Conservation (phyloP, 2,888 invertebrate species). For the Chrysotoxum bicinctum region DNA sequence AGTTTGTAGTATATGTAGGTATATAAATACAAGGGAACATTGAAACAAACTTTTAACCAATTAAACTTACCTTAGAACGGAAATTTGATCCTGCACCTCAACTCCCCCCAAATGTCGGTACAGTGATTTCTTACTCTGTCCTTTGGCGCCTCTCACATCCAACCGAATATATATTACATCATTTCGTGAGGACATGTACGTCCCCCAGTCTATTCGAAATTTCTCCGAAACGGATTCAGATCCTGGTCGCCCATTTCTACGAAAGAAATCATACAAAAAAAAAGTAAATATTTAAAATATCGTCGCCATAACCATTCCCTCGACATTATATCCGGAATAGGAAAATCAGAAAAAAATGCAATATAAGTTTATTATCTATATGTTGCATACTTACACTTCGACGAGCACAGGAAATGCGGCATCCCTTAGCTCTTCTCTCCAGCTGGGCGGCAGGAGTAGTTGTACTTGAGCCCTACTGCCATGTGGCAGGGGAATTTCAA, state of each 20-base stretch:
- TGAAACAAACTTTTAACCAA: neutral
- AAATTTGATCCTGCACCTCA: constrained; percentile 95
- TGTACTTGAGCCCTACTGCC: constrained; percentile 94
- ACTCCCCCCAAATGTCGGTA: constrained; percentile 93
- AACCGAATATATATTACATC: constrained; percentile 95
- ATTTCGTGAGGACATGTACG: constrained; percentile 94
- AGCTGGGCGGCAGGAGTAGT: constrained; percentile 92
- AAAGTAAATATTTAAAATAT: neutral
- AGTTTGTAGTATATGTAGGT: no score
- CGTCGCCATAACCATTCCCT: neutral
- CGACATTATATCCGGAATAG: neutral
- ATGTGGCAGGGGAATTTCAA: constrained; percentile 92
- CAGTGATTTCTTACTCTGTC: constrained; percentile 90
- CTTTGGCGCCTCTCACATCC: constrained; percentile 93
- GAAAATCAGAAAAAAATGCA: constrained; percentile 21
- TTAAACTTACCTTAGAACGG: constrained; percentile 86
- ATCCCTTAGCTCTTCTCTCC: constrained; percentile 92
- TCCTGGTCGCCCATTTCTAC: constrained; percentile 94
- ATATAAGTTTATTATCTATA: neutral
- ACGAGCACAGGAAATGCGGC: constrained; percentile 94
- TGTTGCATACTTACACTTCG: constrained; percentile 86
- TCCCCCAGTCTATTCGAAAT: constrained; percentile 94
- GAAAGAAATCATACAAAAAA: constrained; percentile 4
- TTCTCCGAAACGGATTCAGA: constrained; percentile 94
- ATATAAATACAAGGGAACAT: neutral